Evolutionary conservation across 2,113 vertebrate genomes (phyloP).

Genomic region (Arenaria interpres): DNA sequence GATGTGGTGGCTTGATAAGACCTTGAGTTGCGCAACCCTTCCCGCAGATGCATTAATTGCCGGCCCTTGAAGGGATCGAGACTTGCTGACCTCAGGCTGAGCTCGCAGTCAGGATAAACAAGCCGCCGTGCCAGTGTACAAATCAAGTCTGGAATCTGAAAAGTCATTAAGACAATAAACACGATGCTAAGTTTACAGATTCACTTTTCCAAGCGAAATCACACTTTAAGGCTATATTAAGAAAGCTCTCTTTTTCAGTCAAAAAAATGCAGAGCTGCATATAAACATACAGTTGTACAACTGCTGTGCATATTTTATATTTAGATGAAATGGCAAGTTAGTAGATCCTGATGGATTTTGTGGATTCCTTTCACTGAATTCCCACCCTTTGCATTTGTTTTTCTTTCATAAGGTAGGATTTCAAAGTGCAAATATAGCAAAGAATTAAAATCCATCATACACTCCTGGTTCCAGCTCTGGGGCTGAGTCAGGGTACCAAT

Average conservation of each 20-base stretch:
- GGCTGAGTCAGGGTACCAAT: neutral
- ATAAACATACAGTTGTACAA: slow-evolving; percentile 53
- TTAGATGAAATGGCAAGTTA: slow-evolving; percentile 30
- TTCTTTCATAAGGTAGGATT: neutral
- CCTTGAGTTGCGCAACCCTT: neutral
- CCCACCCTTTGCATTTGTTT: neutral
- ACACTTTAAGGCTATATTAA: slow-evolving; percentile 36
- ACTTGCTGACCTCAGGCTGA: slow-evolving; percentile 12
- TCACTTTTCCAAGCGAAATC: slow-evolving; percentile 43
- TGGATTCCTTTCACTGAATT: slow-evolving; percentile 2
- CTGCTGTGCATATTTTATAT: neutral
- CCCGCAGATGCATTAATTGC: neutral
- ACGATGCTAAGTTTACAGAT: slow-evolving; percentile 44
- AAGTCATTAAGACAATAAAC: slow-evolving; percentile 60
- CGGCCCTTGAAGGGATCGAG: neutral
- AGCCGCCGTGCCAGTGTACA: neutral
- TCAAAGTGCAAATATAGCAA: neutral
- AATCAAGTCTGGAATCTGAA: slow-evolving; percentile 9
- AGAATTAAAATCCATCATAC: neutral
- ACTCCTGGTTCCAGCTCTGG: neutral
- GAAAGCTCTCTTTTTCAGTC: slow-evolving; percentile 28
- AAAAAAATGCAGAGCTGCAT: slow-evolving; percentile 7
- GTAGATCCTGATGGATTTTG: slow-evolving; percentile 13
- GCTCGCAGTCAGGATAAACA: slow-evolving; percentile 38
- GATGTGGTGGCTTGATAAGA: slow-evolving; percentile 49